A percentile compares a stretch with the other conserved stretches of the same genome.
phyloP scores from a whole-genome alignment of 1,140 invertebrate species.

The Papilio xuthus region DNA sequence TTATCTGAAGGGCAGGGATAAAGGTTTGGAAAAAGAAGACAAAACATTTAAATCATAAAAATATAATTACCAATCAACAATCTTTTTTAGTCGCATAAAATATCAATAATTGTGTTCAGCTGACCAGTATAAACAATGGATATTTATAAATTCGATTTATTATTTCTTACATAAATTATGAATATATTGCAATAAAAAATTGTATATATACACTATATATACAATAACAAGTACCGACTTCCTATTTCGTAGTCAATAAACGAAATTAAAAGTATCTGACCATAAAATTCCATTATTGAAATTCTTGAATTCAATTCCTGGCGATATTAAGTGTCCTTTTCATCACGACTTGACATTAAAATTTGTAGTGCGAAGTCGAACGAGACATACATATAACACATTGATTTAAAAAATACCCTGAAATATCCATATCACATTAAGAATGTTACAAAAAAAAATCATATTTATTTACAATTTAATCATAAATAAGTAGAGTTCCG shows the following conservation, averaged over 20 bases:
- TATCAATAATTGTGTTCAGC: background rate
- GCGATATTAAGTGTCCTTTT: too few species aligned
- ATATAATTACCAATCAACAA: too few species aligned
- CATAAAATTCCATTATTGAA: too few species aligned
- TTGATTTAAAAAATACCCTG: background rate
- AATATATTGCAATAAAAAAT: background rate
- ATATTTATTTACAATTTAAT: background rate
- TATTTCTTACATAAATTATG: background rate
- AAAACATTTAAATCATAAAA: too few species aligned
- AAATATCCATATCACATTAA: background rate
- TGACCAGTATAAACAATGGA: background rate
- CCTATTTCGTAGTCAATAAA: too few species aligned
- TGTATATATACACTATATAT: background rate
- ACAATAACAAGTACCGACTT: too few species aligned
- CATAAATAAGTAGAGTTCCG: background rate
- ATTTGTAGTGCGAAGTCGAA: too few species aligned
- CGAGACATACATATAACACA: background rate
- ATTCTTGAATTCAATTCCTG: too few species aligned
- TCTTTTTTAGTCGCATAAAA: background rate
- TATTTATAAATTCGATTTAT: background rate
- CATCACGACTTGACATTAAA: too few species aligned
- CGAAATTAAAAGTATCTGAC: too few species aligned
- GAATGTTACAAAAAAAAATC: background rate
- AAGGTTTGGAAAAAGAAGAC: too few species aligned
- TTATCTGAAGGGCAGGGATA: too few species aligned